Percentiles rank a stretch among this genome's conserved stretches.
Conservation (phyloP, 2,113 vertebrate genomes). For the Hystrix cristata region DNA sequence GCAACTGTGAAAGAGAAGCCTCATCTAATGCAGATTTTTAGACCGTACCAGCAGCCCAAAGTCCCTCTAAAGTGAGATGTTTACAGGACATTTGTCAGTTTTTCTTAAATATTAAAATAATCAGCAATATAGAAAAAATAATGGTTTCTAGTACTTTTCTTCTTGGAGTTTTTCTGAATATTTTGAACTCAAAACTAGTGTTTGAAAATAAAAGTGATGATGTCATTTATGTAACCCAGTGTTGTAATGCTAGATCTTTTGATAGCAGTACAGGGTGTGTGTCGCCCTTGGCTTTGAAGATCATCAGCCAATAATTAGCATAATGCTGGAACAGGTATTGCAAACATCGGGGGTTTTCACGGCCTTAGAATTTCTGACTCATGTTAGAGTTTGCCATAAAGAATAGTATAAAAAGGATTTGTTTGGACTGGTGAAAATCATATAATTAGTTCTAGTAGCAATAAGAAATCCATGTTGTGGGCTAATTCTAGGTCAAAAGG, state of each 20-base stretch:
- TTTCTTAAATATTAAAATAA: not conserved
- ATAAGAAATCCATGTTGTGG: not conserved
- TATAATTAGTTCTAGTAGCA: slow-evolving; percentile 46
- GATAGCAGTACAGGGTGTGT: not conserved
- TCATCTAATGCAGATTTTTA: not conserved
- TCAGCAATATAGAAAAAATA: not conserved
- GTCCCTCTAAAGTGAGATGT: not conserved
- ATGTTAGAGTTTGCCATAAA: not conserved
- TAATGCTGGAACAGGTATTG: slow-evolving; percentile 9
- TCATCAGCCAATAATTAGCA: not conserved
- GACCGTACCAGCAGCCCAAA: not conserved
- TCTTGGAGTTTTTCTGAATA: slow-evolving; percentile 31
- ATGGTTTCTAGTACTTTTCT: not conserved
- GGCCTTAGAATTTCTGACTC: slow-evolving; percentile 59
- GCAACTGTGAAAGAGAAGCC: slow-evolving; percentile 12
- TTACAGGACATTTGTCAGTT: not conserved
- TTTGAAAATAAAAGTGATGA: slow-evolving; percentile 56
- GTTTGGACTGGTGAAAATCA: slow-evolving; percentile 31
- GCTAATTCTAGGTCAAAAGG: slow-evolving; percentile 58
- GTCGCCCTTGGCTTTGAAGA: not conserved
- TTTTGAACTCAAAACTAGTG: slow-evolving; percentile 7
- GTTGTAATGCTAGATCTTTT: not conserved
- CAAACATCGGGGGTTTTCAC: not conserved
- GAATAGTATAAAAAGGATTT: slow-evolving; percentile 43
- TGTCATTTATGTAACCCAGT: not conserved